Percentiles rank a stretch among this genome's conserved stretches.
Conservation (phyloP, 2,113 vertebrate species). For the Nematolebias whitei region DNA sequence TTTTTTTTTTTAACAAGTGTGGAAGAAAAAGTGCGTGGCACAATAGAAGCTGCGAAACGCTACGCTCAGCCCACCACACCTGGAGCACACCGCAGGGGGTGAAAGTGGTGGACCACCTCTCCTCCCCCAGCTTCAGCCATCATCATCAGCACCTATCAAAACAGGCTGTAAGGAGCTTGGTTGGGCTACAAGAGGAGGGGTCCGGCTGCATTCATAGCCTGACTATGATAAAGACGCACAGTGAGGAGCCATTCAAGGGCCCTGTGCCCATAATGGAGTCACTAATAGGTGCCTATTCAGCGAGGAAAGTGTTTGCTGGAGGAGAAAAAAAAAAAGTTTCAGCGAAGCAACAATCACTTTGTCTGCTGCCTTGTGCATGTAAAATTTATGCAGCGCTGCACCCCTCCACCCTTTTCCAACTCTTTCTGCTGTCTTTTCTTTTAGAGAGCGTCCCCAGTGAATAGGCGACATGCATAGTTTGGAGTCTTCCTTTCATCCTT, state of each 20-base stretch:
- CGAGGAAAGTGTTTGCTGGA: slow-evolving; percentile 82
- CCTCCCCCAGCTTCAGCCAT: slow-evolving; percentile 46
- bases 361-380: slow-evolving; percentile 78
- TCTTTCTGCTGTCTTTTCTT: slow-evolving; percentile 62
- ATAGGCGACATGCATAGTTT: slow-evolving; percentile 77
- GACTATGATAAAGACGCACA: slow-evolving; percentile 82
- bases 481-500: slow-evolving; percentile 77
- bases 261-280: slow-evolving; percentile 82
- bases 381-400: slow-evolving; percentile 79
- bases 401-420: slow-evolving; percentile 48
- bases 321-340: slow-evolving; percentile 73
- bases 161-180: slow-evolving; percentile 67
- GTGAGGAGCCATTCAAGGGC: slow-evolving; percentile 82
- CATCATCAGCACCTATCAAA: slow-evolving; percentile 73
- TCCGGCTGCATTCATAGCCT: slow-evolving; percentile 70
- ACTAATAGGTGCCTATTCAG: slow-evolving; percentile 86
- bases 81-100: slow-evolving; percentile 83
- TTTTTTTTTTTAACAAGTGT: slow-evolving; percentile 82
- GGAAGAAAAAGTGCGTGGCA: slow-evolving; percentile 78
- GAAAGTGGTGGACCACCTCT: slow-evolving; percentile 34
- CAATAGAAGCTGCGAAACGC: slow-evolving; percentile 78
- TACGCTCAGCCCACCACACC: slow-evolving; percentile 84
- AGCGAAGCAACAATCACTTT: slow-evolving; percentile 81
- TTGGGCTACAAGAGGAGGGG: slow-evolving; percentile 46
- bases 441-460: slow-evolving; percentile 74